Conservation (phyloP, 2,113 vertebrate genomes). For the Pygoscelis adeliae region DNA sequence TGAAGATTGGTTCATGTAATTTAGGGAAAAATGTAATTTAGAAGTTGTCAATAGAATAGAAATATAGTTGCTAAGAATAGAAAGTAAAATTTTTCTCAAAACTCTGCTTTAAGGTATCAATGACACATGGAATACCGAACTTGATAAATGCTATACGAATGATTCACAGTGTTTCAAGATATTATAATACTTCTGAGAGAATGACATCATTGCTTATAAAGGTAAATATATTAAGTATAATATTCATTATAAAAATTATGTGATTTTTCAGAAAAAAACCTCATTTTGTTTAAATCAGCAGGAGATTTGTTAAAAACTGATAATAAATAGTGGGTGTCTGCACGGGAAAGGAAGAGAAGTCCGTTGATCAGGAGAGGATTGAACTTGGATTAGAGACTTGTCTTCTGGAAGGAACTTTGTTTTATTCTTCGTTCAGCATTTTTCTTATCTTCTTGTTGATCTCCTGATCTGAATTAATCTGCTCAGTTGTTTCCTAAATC, state of each 20-base stretch:
- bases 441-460: not conserved
- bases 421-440: not conserved
- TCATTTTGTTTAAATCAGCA: not conserved
- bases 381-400: not conserved
- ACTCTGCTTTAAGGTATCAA: slow-evolving; percentile 77
- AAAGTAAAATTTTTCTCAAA: not conserved
- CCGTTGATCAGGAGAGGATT: not conserved
- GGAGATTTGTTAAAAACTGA: not conserved
- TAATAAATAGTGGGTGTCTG: not conserved
- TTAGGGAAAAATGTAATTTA: not conserved
- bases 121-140: slow-evolving; percentile 80
- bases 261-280: not conserved
- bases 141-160: slow-evolving; percentile 81
- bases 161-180: slow-evolving; percentile 81
- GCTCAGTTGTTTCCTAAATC: not conserved
- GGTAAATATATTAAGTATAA: slow-evolving; percentile 59
- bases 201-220: slow-evolving; percentile 85
- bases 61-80: not conserved
- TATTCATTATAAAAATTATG: not conserved
- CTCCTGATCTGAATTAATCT: not conserved
- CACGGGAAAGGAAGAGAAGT: not conserved
- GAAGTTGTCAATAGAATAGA: not conserved
- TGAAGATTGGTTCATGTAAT: not conserved
- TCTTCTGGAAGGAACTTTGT: not conserved
- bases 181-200: slow-evolving; percentile 83